A percentile compares a stretch with the other conserved stretches of the same genome.
Evolutionary conservation across 2,797 vertebrate species (phyloP).

Genomic region (Moxostoma hubbsi): DNA sequence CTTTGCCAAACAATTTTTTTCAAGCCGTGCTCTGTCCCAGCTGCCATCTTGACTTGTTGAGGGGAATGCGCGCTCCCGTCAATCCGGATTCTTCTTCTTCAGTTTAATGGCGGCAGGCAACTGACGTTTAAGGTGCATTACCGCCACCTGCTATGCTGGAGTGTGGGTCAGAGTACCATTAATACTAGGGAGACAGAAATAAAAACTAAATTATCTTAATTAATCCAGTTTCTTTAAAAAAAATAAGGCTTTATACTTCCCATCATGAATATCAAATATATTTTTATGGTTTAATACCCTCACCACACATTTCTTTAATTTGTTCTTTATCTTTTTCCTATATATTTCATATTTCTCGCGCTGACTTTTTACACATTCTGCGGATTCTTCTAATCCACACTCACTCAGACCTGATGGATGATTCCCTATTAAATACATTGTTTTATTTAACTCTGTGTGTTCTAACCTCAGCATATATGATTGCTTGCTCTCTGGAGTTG

Average conservation of each 20-base stretch:
- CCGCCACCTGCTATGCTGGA: not conserved
- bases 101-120: not conserved
- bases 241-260: not conserved
- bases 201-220: not conserved
- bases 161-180: not conserved
- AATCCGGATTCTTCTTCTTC: not conserved
- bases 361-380: not conserved
- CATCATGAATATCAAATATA: not conserved
- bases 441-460: not conserved
- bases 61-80: conserved; percentile 57
- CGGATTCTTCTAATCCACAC: not conserved
- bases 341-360: not conserved
- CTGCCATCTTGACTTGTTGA: conserved; percentile 76
- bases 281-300: too few species aligned
- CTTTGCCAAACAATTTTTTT: conserved; percentile 82
- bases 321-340: too few species aligned
- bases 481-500: not conserved
- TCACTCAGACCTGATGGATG: not conserved
- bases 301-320: too few species aligned
- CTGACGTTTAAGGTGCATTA: not conserved
- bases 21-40: conserved; percentile 74
- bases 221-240: not conserved
- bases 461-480: not conserved
- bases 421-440: not conserved
- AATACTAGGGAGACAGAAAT: too few species aligned